A percentile compares a stretch with the other conserved stretches of the same genome.
These are phyloP conservation scores for Abscondita cerata DNA, from an alignment of 2,888 invertebrate species.

Conservation along the genomic window DNA sequence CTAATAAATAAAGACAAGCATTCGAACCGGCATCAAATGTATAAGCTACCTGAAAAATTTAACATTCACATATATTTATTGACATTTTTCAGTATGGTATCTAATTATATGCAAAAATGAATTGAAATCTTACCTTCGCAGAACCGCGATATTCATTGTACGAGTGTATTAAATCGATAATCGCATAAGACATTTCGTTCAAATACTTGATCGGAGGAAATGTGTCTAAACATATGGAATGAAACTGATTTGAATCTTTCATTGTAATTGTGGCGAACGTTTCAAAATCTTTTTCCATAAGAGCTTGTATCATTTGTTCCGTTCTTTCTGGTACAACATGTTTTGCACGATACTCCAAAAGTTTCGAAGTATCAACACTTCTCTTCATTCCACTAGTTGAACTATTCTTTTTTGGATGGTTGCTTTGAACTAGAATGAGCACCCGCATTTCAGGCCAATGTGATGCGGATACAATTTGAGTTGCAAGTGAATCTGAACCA, in stretches of 20 bases:
- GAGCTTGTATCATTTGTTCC: conserved; percentile 64
- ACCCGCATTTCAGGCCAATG: conserved; percentile 94
- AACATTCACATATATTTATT: background rate
- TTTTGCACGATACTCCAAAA: conserved; percentile 77
- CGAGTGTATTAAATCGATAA: conserved; percentile 80
- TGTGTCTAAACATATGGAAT: conserved; percentile 91
- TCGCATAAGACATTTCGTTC: conserved; percentile 84
- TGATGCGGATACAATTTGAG: conserved; percentile 71
- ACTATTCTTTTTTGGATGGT: conserved; percentile 80
- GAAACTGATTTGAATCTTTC: conserved; percentile 97
- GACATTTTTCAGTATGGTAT: background rate
- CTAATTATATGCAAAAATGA: background rate
- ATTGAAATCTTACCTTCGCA: conserved; percentile 64
- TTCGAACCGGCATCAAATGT: conserved; percentile 99
- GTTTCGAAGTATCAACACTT: conserved; percentile 79
- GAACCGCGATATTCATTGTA: conserved; percentile 77
- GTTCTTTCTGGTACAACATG: conserved; percentile 77
- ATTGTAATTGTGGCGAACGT: conserved; percentile 93
- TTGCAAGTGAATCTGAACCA: conserved; percentile 80
- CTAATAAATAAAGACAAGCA: conserved; percentile 86
- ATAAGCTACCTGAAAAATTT: conserved; percentile 77
- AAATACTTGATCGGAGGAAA: conserved; percentile 94
- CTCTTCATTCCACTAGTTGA: conserved; percentile 91
- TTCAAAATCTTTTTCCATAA: conserved; percentile 75
- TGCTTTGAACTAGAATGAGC: conserved; percentile 87